Evolutionary conservation across 2,888 invertebrate species (phyloP).

Genomic region (Campopleginae sp.): DNA sequence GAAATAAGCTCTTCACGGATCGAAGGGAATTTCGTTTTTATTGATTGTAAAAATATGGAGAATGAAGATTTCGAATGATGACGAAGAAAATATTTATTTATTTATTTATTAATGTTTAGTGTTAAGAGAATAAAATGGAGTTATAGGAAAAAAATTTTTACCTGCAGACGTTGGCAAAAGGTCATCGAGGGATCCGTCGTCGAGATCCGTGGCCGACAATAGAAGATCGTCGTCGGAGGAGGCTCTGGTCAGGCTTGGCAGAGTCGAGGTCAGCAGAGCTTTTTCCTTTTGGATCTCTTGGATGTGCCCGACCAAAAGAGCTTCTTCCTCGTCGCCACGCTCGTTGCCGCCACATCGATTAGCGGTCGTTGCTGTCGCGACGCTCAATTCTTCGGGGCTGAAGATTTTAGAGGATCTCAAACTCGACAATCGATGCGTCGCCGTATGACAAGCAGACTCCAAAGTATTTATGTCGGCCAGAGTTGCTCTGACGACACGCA

Average conservation of each 20-base stretch:
- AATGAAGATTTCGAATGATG: background rate
- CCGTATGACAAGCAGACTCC: slow-evolving; percentile 94
- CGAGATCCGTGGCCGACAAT: slow-evolving; percentile 90
- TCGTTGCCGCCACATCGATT: slow-evolving; percentile 76
- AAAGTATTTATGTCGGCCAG: slow-evolving; percentile 95
- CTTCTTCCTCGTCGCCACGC: slow-evolving; percentile 89
- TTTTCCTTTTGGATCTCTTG: slow-evolving; percentile 93
- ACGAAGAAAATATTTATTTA: background rate
- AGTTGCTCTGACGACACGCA: slow-evolving; percentile 92
- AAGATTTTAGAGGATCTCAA: slow-evolving; percentile 91
- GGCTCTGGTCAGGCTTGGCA: slow-evolving; percentile 92
- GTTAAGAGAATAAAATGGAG: background rate
- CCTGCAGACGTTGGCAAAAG: slow-evolving; percentile 81
- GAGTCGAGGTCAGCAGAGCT: slow-evolving; percentile 91
- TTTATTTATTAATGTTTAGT: background rate
- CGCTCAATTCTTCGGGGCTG: slow-evolving; percentile 86
- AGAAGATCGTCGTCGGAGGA: slow-evolving; percentile 95
- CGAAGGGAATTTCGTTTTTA: background rate
- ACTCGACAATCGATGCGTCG: slow-evolving; percentile 91
- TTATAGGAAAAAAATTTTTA: slow-evolving; percentile 70
- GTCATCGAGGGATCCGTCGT: slow-evolving; percentile 89
- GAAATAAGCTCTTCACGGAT: background rate
- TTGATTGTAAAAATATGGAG: background rate
- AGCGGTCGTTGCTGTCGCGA: slow-evolving; percentile 77
- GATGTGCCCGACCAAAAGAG: slow-evolving; percentile 90